Percentiles rank a stretch among this genome's conserved stretches.
Conservation (phyloP, 2,797 vertebrate species). For the Kryptopterus vitreolus region DNA sequence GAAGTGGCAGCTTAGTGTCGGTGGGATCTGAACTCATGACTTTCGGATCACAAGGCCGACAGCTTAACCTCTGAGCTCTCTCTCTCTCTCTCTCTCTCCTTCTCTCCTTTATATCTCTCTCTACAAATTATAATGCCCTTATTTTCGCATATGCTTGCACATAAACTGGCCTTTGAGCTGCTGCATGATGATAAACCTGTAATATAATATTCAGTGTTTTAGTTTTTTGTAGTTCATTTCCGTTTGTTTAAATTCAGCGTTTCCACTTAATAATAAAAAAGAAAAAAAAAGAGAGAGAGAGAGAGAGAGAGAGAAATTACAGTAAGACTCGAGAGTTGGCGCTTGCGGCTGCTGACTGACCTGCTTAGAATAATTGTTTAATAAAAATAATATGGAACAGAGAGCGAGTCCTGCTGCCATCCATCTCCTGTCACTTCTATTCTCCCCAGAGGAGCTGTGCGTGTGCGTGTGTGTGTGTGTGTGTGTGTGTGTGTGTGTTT, state of each 20-base stretch:
- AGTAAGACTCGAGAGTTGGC: slow-evolving; percentile 39
- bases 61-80: too few species aligned
- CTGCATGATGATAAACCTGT: too few species aligned
- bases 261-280: slow-evolving; percentile 3
- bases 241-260: not conserved
- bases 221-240: not conserved
- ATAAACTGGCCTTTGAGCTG: too few species aligned
- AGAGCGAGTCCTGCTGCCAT: slow-evolving; percentile 32
- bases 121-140: too few species aligned
- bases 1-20: too few species aligned
- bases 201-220: too few species aligned
- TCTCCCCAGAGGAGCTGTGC: slow-evolving; percentile 6
- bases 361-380: slow-evolving; percentile 39
- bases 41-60: too few species aligned
- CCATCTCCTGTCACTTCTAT: slow-evolving; percentile 33
- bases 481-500: slow-evolving; percentile 33
- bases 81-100: too few species aligned
- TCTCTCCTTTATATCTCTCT: too few species aligned
- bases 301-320: not conserved
- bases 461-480: slow-evolving; percentile 41
- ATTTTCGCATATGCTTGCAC: too few species aligned
- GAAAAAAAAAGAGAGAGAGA: not conserved
- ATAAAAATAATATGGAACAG: slow-evolving; percentile 39
- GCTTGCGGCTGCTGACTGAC: slow-evolving; percentile 22
- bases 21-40: too few species aligned